These are phyloP conservation scores for Capitulum mitella DNA, from an alignment of 2,888 invertebrate species.

Conservation along the genomic window DNA sequence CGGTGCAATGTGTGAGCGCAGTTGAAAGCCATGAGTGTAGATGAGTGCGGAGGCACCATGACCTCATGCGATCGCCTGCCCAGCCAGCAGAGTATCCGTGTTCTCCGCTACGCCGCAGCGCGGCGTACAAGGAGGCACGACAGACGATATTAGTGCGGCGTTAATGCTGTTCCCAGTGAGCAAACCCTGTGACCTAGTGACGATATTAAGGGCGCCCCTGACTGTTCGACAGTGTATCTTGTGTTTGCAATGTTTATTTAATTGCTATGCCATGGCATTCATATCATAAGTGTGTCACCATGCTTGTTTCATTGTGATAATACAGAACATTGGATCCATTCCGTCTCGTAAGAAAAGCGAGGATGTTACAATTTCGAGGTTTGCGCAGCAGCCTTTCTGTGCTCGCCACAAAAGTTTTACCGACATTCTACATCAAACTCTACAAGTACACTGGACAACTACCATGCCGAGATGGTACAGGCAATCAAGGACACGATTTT, in stretches of 20 bases:
- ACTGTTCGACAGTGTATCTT: no score
- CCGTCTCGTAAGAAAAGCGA: no score
- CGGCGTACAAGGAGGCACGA: slow-evolving; percentile 11
- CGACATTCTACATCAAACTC: no score
- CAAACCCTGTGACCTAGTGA: neutral
- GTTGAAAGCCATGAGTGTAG: neutral
- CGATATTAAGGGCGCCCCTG: neutral
- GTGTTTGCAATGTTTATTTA: neutral
- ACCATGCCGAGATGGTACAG: no score
- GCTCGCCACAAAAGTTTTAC: no score
- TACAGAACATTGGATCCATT: neutral
- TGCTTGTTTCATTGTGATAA: neutral
- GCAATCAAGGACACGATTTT: no score
- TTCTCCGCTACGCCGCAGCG: neutral
- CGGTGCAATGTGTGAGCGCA: neutral
- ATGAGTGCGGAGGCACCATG: slow-evolving; percentile 1
- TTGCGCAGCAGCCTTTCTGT: no score
- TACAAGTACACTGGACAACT: no score
- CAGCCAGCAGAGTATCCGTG: slow-evolving; percentile 22
- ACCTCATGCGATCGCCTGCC: neutral
- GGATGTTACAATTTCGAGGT: no score
- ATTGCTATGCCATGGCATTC: neutral
- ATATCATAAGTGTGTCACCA: neutral
- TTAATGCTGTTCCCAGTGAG: neutral
- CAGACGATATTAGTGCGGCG: neutral